Evolutionary conservation across 2,888 invertebrate genomes (phyloP), one percentile per base, ranked within the genome.

Genomic region (Scaptomyza parva): DNA sequence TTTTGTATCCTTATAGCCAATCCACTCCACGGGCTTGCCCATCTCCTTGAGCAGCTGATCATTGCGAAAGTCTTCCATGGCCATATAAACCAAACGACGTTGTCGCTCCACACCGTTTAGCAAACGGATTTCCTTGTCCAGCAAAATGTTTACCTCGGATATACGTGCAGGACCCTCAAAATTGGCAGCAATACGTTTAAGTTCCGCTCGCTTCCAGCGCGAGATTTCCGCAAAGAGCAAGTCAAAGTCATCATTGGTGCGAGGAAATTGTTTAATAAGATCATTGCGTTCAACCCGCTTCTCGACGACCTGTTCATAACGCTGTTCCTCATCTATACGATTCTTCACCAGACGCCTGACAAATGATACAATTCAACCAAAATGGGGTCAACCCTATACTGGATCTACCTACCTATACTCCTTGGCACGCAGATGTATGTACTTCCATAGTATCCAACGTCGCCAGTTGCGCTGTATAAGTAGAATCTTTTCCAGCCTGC

Each of bases 1-100:
- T 33, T 94, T 89, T 64, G 92, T 93, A 18, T 95, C 95, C 85
- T 95, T 95, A 78, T 94, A 94, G 30, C 95, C 95, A 65, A 93
- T 93, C 96, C 97, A 97, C 59, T 94, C 94, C 40, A 96, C 93
- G 0, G 98, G 96, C 72, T 94, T 93, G 3, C 95, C 94, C 86
- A 96, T 93, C 78, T 93, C 93, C 70, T 94, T 94, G 41, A 97
- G 92, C 84, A 96, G 94, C 66, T 93, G 92, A 45, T 94, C 92
- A 51, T 94, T 93, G 72, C 93, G 94, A 57, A 93, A 93, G 71
- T 94, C 93, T 70, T 93, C 92, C 81, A 93, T 92, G 60, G 94
- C 94, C 76, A 94, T 92, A 81, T 92, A 93, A 1, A 95, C 93
- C 76, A 94, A 92, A 1, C 93, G 93, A 68, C 94, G 92, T 70